Percentiles rank a stretch among this genome's conserved stretches.
Conservation (phyloP, 2,888 invertebrate genomes). For the Eupithecia inturbata region DNA sequence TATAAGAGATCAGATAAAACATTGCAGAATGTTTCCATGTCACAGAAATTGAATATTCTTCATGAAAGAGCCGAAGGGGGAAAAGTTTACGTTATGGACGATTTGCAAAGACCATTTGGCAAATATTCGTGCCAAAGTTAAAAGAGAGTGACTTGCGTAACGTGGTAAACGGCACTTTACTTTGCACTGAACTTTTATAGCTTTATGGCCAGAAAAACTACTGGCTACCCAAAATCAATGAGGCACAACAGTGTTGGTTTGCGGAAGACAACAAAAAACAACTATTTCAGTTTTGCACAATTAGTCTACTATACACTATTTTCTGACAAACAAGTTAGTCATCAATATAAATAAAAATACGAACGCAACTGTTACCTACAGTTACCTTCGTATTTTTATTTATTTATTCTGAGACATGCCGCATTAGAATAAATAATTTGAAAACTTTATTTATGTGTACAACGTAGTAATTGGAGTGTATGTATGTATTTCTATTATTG, state of each 20-base stretch:
- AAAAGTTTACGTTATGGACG: constrained; percentile 64
- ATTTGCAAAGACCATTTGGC: constrained; percentile 66
- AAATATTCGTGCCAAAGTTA: constrained; percentile 58
- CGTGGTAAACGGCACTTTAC: constrained; percentile 55
- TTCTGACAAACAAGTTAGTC: too few species aligned
- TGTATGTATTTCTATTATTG: too few species aligned
- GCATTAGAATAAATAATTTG: neutral
- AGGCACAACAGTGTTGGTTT: neutral
- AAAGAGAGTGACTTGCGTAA: constrained; percentile 56
- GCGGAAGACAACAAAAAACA: neutral
- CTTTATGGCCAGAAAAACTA: constrained; percentile 39
- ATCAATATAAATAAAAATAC: neutral
- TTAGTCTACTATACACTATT: neutral
- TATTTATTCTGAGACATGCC: neutral
- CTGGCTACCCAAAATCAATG: constrained; percentile 1
- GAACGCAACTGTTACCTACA: neutral
- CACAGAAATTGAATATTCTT: constrained; percentile 63
- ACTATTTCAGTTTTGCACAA: neutral
- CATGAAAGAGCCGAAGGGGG: constrained; percentile 55
- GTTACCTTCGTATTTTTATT: too few species aligned
- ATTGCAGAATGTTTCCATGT: constrained; percentile 54
- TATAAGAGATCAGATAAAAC: constrained; percentile 42
- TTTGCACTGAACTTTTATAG: constrained; percentile 50
- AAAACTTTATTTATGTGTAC: neutral
- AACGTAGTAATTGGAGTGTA: too few species aligned